Evolutionary conservation across 2,888 invertebrate genomes (phyloP).

Genomic region (Sympetrum striolatum): DNA sequence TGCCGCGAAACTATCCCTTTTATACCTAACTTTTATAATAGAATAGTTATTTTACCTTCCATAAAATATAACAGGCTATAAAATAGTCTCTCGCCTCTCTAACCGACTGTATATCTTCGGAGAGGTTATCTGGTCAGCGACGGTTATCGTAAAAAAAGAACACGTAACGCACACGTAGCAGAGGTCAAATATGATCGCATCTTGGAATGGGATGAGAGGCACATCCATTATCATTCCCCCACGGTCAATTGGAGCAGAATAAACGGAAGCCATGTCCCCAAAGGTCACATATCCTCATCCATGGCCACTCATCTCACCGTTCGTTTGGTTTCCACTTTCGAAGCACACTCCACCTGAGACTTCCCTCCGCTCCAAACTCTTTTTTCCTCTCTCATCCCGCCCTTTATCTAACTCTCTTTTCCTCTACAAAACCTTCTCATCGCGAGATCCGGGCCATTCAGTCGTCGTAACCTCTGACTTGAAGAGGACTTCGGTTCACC

Average conservation of each 20-base stretch:
- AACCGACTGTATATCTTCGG: background rate
- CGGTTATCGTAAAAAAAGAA: background rate
- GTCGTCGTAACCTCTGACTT: slow-evolving; percentile 13
- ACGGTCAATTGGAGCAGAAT: background rate
- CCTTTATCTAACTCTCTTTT: background rate
- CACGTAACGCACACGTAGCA: background rate
- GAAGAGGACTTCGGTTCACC: slow-evolving; percentile 24
- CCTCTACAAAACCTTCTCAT: background rate
- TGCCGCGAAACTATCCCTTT: too few species aligned
- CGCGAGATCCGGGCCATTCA: slow-evolving; percentile 11
- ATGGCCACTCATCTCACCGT: background rate
- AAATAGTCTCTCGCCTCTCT: too few species aligned
- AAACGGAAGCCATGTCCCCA: background rate
- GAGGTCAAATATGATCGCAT: background rate
- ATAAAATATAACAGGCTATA: too few species aligned
- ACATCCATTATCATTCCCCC: background rate
- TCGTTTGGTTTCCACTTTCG: background rate
- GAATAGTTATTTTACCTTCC: too few species aligned
- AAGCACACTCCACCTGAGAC: background rate
- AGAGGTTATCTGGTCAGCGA: background rate
- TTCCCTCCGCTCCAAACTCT: background rate
- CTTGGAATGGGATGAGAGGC: background rate
- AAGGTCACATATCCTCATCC: background rate
- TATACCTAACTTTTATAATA: too few species aligned
- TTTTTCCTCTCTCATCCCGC: background rate